Evolutionary conservation across 1,140 invertebrate genomes (phyloP).

Genomic region (Notospermus geniculatus): DNA sequence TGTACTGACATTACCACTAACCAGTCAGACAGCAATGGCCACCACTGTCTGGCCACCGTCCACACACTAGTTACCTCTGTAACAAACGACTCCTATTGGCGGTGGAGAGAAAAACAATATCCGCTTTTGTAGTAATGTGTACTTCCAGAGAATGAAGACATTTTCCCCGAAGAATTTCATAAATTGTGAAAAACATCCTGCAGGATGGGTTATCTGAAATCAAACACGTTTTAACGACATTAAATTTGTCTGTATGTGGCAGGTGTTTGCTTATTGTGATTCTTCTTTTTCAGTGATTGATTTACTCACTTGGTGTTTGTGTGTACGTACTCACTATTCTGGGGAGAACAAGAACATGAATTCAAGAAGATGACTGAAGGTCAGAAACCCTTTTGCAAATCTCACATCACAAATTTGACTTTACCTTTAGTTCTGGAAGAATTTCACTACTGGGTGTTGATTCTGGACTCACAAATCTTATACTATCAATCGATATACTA

Average conservation of each 20-base stretch:
- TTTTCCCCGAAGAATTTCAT: constrained; percentile 56
- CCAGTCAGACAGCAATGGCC: too few species aligned
- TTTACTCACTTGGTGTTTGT: too few species aligned
- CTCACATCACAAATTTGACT: background rate
- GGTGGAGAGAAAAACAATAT: constrained; percentile 58
- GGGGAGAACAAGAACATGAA: too few species aligned
- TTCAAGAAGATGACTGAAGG: background rate
- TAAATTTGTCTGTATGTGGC: too few species aligned
- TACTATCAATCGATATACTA: constrained; percentile 12
- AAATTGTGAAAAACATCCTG: constrained; percentile 57
- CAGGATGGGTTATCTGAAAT: constrained; percentile 55
- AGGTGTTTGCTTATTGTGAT: too few species aligned
- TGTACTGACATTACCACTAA: too few species aligned
- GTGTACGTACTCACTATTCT: too few species aligned
- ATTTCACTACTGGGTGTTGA: constrained; percentile 40
- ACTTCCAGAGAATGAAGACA: constrained; percentile 57
- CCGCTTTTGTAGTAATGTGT: constrained; percentile 52
- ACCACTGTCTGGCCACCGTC: background rate
- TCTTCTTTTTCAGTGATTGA: too few species aligned
- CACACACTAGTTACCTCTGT: constrained; percentile 47
- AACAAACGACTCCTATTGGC: constrained; percentile 57
- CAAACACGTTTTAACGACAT: constrained; percentile 13
- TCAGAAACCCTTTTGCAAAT: background rate
- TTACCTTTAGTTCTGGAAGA: constrained; percentile 48
- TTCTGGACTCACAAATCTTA: constrained; percentile 26